Evolutionary conservation across 2,797 vertebrate species (phyloP), one percentile per base, ranked within the genome.

Genomic region (Pelochelys cantorii): DNA sequence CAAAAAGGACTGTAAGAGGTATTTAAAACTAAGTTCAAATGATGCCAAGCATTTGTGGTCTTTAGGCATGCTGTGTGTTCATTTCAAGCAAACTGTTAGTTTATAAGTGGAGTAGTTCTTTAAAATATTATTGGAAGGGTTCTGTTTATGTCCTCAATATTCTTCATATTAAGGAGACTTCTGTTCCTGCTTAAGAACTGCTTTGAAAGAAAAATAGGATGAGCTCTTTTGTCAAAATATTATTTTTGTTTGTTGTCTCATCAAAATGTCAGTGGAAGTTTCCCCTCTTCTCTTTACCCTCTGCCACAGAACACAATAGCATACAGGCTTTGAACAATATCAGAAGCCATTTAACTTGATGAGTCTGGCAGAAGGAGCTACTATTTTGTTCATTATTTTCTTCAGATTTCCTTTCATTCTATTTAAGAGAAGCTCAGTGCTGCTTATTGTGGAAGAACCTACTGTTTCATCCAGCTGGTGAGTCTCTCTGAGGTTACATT

Each of bases 201-300:
- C 85, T 93, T 91, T 93, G 96, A 81, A 93, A 87, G 91, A 84
- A 77, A 5, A 83, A 84, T 96, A 95, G 48, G 85, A 96, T 89
- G 52, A 96, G 54, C 68, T 95, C 60, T 93, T 94, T 92, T 96
- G 97, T 96, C 97, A 95, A 95, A 97, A 92, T 95, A 97, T 95
- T 97, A 94, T 94, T 97, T 98, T 96, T 96, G 88, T 96, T 97
- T 96, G 84, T 96, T 98, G 85, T 93, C 96, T 92, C 85, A 89
- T 94, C 97, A 93, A 96, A 95, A 92, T 2, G 0, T 95, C 92
- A 94, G 75, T 96, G 88, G 89, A 95, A 94, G 85, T 96, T 96
- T 81, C 88, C 79, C 84, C 89, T 77, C 82, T 83, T 93, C 90
- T 93, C 93, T 96, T 96, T 95, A 92, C 95, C 95, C 84, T 95